These are phyloP conservation scores for Aspidapion aeneum DNA, from an alignment of 2,888 invertebrate genomes.

Conservation along the genomic window DNA sequence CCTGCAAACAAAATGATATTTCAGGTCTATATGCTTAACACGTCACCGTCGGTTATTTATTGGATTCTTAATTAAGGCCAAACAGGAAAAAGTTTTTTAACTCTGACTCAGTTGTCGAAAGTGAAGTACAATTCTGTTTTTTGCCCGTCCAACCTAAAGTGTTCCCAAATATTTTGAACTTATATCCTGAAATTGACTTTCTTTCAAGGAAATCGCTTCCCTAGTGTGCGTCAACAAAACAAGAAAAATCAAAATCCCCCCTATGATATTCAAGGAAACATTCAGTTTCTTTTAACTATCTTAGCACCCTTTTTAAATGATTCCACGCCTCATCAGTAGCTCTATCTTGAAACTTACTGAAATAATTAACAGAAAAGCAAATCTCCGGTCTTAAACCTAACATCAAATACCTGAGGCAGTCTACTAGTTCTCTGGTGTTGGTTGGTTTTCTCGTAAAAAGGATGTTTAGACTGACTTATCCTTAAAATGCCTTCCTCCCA, in stretches of 20 bases:
- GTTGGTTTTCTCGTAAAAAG: neutral
- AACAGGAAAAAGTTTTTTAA: no score
- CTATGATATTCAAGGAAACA: neutral
- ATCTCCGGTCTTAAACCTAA: conserved; percentile 2
- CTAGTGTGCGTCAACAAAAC: conserved; percentile 20
- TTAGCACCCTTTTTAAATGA: conserved; percentile 6
- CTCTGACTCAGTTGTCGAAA: conserved; percentile 21
- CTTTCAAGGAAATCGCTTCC: conserved; percentile 11
- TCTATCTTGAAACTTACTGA: conserved; percentile 6
- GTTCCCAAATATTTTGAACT: conserved; percentile 27
- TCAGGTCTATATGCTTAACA: neutral
- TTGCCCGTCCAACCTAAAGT: conserved; percentile 34
- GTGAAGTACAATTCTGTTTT: conserved; percentile 21
- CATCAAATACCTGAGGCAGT: conserved; percentile 3
- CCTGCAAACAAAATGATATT: neutral
- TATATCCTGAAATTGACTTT: conserved; percentile 50
- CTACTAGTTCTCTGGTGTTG: conserved; percentile 2
- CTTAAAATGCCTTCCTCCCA: conserved; percentile 13
- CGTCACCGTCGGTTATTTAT: neutral
- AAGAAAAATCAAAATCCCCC: conserved; percentile 5
- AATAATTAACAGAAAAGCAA: neutral
- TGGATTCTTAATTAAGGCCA: neutral
- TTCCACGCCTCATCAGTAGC: neutral
- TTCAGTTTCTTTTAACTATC: conserved; percentile 4
- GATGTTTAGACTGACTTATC: conserved; percentile 3